Conservation (phyloP, 2,113 vertebrate genomes). For the Aphelocoma coerulescens region DNA sequence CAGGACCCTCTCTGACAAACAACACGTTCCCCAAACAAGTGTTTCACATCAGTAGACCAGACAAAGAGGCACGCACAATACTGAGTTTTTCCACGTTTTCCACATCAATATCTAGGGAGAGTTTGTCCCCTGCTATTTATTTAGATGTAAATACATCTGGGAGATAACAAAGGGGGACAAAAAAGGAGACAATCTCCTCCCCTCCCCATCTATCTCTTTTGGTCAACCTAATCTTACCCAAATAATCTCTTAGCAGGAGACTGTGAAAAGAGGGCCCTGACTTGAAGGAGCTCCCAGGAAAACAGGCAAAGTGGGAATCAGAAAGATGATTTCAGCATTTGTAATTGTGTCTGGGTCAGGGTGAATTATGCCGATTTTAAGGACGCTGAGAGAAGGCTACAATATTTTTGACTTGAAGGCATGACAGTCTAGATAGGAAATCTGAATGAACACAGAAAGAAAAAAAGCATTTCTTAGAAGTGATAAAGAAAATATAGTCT, state of each 20-base stretch:
- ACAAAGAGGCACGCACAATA: background rate
- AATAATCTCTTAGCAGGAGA: background rate
- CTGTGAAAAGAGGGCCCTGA: background rate
- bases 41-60: background rate
- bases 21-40: background rate
- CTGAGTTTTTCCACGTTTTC: background rate
- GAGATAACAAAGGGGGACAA: background rate
- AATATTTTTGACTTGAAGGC: background rate
- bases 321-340: background rate
- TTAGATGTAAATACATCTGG: background rate
- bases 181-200: background rate
- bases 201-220: background rate
- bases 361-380: background rate
- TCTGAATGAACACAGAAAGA: background rate
- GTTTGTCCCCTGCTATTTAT: background rate
- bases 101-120: background rate
- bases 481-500: background rate
- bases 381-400: background rate
- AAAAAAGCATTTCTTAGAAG: background rate
- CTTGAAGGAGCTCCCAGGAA: background rate
- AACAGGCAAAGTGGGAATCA: background rate
- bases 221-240: background rate
- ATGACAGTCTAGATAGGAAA: background rate
- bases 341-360: background rate
- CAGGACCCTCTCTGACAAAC: background rate